These are phyloP conservation scores for Lepidurus apus DNA, from an alignment of 1,140 invertebrate species.

Conservation along the genomic window DNA sequence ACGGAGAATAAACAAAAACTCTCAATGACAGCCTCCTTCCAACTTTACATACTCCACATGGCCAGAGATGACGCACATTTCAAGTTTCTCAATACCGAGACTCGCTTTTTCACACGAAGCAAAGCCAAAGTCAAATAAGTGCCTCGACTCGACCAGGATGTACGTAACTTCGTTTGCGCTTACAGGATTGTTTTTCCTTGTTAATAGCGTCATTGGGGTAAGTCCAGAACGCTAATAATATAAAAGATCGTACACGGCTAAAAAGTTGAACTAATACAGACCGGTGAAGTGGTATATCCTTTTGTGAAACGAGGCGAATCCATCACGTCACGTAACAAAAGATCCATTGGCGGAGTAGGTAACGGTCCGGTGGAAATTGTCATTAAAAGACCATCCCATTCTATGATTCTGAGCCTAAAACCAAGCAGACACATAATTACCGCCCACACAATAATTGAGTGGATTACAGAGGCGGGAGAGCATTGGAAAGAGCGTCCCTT, in stretches of 20 bases:
- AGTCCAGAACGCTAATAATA: neutral
- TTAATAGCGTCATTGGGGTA: neutral
- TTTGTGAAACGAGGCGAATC: neutral
- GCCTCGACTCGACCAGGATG: neutral
- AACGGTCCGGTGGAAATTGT: neutral
- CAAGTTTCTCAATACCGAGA: neutral
- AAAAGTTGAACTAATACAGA: neutral
- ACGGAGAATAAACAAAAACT: neutral
- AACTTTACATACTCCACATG: conserved; percentile 11
- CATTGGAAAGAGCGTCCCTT: conserved; percentile 5
- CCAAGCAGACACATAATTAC: conserved; percentile 30
- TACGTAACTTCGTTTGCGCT: neutral
- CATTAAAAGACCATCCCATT: neutral
- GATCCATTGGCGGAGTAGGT: neutral
- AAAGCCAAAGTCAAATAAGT: neutral
- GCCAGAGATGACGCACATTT: neutral
- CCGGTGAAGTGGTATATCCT: neutral
- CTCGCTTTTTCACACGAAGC: neutral
- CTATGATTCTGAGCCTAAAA: conserved; percentile 29
- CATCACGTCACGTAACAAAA: neutral
- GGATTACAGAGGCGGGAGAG: conserved; percentile 30
- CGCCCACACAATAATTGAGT: conserved; percentile 30
- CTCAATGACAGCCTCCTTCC: neutral
- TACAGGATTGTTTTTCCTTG: neutral
- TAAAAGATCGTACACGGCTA: neutral